Evolutionary conservation across 2,888 invertebrate genomes (phyloP).

Genomic region (Phlogophora meticulosa): DNA sequence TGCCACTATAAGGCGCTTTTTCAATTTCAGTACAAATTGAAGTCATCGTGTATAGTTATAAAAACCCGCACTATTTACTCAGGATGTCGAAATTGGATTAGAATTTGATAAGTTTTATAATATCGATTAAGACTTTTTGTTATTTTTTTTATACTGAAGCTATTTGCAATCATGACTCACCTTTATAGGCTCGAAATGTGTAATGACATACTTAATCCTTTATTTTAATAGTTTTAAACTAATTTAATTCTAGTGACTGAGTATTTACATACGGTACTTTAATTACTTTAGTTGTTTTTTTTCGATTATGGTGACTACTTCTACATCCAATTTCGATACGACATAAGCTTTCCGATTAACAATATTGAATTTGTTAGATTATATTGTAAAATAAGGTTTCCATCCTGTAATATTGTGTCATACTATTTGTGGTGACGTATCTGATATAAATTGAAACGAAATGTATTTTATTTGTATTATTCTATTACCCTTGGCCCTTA

Average conservation of each 20-base stretch:
- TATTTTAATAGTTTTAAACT: conserved; percentile 25
- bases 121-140: conserved; percentile 4
- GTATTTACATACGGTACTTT: conserved; percentile 35
- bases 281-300: conserved; percentile 20
- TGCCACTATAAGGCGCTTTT: background rate
- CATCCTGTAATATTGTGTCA: conserved; percentile 86
- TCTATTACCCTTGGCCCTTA: conserved; percentile 25
- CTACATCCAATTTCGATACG: conserved; percentile 58
- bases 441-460: conserved; percentile 76
- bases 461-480: conserved; percentile 68
- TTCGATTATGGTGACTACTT: conserved; percentile 26
- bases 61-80: conserved; percentile 5
- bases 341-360: conserved; percentile 56
- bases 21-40: background rate
- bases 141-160: conserved; percentile 7
- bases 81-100: conserved; percentile 53
- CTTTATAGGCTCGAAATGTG: conserved; percentile 43
- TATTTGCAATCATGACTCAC: conserved; percentile 41
- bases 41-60: background rate
- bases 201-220: conserved; percentile 26
- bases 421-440: conserved; percentile 88
- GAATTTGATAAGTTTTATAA: conserved; percentile 31
- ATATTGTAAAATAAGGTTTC: conserved; percentile 83
- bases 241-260: conserved; percentile 48
- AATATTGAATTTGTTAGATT: conserved; percentile 79